Evolutionary conservation across 2,797 vertebrate genomes (phyloP), one percentile per base, ranked within the genome.

Genomic region (Acanthurus leucopareius): DNA sequence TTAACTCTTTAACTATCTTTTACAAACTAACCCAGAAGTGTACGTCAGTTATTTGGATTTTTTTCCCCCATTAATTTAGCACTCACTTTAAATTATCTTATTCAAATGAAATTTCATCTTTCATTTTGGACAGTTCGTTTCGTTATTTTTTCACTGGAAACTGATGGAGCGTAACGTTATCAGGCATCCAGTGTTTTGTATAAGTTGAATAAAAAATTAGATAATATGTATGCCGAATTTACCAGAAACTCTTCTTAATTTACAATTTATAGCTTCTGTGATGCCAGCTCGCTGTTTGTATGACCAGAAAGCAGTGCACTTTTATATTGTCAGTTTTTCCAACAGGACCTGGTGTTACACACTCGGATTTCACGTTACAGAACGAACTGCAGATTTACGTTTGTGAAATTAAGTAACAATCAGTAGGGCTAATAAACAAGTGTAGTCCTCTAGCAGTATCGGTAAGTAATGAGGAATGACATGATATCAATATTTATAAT

Each of bases 41-140:
- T 1, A 0, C 7, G 0, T 0, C n/a, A 47, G 28, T 32, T 32
- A 8, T 10, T 1, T 20, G 3, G 1, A 17, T 14, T 10, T 1
- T 15, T 5, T 1, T 51, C 14, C 25, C 25, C 25, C 49, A n/a
- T 19, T 9, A 20, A 51, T 66, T 69, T 11, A 14, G 4, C 5
- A 32, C n/a, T 52, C 3, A 54, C 10, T 14, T 2, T 10, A 5
- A 3, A 66, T 53, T 22, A 9, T 38, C 14, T 38, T 0, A 20
- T 38, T 44, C 52, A 3, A 20, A 16, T 1, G 14, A 6, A 6
- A 28, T 15, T 0, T 54, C 3, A 17, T 38, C 6, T 38, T n/a
- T 47, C 10, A 16, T 25, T 22, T 25, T 22, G n/a, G 6, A 3
- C 32, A 5, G 22, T 10, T 45, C 15, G 20, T 17, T 49, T 1